Evolutionary conservation across 2,888 invertebrate genomes (phyloP).

Genomic region (Tubiluchus corallicola): DNA sequence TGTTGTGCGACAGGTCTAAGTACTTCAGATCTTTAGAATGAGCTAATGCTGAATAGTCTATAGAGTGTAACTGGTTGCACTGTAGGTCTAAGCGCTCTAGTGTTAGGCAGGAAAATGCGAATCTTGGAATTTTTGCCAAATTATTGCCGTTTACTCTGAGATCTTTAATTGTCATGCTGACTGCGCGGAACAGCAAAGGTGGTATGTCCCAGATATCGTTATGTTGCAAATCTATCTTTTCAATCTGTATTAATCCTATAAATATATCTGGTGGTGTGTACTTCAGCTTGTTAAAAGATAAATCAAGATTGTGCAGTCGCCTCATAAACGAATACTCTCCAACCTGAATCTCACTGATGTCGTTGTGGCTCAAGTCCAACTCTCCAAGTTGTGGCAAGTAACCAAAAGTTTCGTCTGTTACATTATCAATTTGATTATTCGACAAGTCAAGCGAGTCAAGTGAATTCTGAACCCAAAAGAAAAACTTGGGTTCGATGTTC

Average conservation of each 20-base stretch:
- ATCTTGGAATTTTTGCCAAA: not conserved
- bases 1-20: not conserved
- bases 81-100: not conserved
- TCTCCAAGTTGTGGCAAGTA: conserved; percentile 1
- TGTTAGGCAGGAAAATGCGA: not conserved
- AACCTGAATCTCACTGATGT: not conserved
- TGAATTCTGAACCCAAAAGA: not conserved
- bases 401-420: conserved; percentile 3
- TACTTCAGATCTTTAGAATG: not conserved
- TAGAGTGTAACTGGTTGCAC: not conserved
- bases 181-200: not conserved
- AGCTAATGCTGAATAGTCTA: not conserved
- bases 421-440: not conserved
- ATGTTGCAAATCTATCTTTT: not conserved
- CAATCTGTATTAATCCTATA: not conserved
- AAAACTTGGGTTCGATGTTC: not conserved
- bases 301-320: not conserved
- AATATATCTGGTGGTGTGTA: not conserved
- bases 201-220: not conserved
- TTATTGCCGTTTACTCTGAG: not conserved
- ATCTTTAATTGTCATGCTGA: not conserved
- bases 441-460: not conserved
- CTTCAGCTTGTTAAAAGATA: not conserved
- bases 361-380: conserved; percentile 1
- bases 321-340: not conserved